Evolutionary conservation across 2,113 vertebrate genomes (phyloP).

Genomic region (Pantherophis guttatus): DNA sequence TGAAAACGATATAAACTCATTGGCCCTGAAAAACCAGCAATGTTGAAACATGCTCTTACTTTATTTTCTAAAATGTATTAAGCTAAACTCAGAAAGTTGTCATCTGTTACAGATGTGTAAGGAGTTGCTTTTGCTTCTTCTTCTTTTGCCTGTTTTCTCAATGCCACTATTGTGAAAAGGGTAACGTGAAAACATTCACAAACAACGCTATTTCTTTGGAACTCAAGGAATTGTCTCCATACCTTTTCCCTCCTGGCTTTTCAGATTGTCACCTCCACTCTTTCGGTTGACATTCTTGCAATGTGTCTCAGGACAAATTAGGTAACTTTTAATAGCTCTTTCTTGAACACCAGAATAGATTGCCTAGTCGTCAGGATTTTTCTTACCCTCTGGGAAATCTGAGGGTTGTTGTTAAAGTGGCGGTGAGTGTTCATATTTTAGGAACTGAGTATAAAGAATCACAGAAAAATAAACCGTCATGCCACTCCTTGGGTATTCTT

Average conservation of each 20-base stretch:
- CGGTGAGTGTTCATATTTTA: not conserved
- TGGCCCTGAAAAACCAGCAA: slow-evolving; percentile 31
- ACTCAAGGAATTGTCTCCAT: slow-evolving; percentile 51
- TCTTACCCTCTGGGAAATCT: no score
- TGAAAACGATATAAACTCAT: slow-evolving; percentile 59
- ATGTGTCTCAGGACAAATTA: slow-evolving; percentile 64
- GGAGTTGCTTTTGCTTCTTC: slow-evolving; percentile 51
- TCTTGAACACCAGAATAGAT: slow-evolving; percentile 39
- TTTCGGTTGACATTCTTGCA: slow-evolving; percentile 57
- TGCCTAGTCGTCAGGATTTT: no score
- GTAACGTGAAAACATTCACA: slow-evolving; percentile 67
- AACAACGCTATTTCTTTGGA: slow-evolving; percentile 48
- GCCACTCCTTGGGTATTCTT: not conserved
- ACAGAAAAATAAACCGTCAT: not conserved
- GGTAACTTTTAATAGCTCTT: slow-evolving; percentile 50
- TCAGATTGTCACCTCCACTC: slow-evolving; percentile 6
- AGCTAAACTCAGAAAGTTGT: slow-evolving; percentile 24
- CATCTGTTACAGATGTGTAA: slow-evolving; percentile 60
- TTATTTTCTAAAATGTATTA: slow-evolving; percentile 29
- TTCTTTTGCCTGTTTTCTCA: slow-evolving; percentile 26
- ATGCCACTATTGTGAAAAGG: slow-evolving; percentile 70
- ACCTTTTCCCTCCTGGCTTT: slow-evolving; percentile 50
- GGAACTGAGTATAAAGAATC: not conserved
- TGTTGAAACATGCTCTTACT: slow-evolving; percentile 46
- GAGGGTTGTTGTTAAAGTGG: slow-evolving; percentile 33